Evolutionary conservation across 2,888 invertebrate genomes (phyloP).

Genomic region (Oithona nana): DNA sequence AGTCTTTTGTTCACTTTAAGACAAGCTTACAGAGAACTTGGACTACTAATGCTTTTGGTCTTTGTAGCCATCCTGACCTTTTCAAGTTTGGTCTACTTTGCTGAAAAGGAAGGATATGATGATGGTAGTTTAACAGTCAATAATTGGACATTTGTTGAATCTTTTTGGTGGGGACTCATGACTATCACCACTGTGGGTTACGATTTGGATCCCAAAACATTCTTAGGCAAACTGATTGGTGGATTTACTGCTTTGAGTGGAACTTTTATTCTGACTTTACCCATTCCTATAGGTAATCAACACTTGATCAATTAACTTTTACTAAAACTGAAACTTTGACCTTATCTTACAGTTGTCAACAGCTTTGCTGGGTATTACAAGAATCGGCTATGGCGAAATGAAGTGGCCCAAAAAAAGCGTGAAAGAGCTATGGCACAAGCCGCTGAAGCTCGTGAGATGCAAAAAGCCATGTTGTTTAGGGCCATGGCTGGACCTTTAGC

Average conservation of each 20-base stretch:
- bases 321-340: too few species aligned
- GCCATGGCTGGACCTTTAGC: conserved; percentile 6
- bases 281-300: conserved; percentile 17
- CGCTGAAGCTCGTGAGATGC: conserved; percentile 7
- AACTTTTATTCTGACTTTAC: conserved; percentile 15
- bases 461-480: conserved; percentile 10
- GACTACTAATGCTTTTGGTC: conserved; percentile 16
- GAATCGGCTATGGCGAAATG: conserved; percentile 16
- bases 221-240: conserved; percentile 15
- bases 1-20: conserved; percentile 10
- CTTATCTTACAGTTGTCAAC: too few species aligned
- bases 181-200: conserved; percentile 16
- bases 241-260: conserved; percentile 16
- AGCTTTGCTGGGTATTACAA: conserved; percentile 17
- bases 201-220: conserved; percentile 15
- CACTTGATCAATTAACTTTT: too few species aligned
- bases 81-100: conserved; percentile 17
- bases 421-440: conserved; percentile 13
- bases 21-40: conserved; percentile 17
- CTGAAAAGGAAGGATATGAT: conserved; percentile 9
- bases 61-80: conserved; percentile 17
- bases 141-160: conserved; percentile 16
- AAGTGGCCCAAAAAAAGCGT: conserved; percentile 17
- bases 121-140: background rate
- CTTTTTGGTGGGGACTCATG: conserved; percentile 18